Evolutionary conservation across 2,888 invertebrate species (phyloP), one percentile per base, ranked within the genome.

Genomic region (Scotopteryx bipunctaria): DNA sequence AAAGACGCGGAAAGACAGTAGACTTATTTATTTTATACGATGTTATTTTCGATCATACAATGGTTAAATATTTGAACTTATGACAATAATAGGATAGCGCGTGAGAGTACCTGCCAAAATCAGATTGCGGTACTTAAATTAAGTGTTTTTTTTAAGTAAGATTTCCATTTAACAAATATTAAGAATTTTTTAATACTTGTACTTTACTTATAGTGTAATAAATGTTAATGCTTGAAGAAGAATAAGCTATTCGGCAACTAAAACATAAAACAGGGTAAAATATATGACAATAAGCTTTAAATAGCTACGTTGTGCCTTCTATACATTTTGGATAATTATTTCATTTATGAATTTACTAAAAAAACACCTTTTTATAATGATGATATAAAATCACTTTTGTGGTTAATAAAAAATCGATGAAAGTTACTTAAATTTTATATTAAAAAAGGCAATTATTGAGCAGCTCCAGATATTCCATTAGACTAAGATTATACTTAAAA

Each of bases 221-320:
- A 31, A 14, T 31, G 13, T 14, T 5, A 13, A 35, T 27, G 2
- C 13, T 31, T 27, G 4, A 36, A 36, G 9, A 37, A 21, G 17
- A 8, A 13, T 11, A 9, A 47, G 44, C 36, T 50, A 43, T 23
- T 44, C 40, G 44, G 56, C 54, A 38, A 51, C 37, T 55, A 23
- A 3, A 17, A 8, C 55, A 57, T 50, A 41, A 66, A 75, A 83
- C 86, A 86, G 87, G 87, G 86, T 86, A 85, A 68, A 65, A 43
- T 46, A 61, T 68, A 81, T 79, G 82, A 85, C 83, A 81, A 76
- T 71, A 73, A 73, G 81, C 55, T 46, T 50, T 45, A 52, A 54
- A 59, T 57, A 29, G 50, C 62, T 62, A 51, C 55, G 54, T 67
- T 59, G 78, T 83, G 80, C 82, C 79, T 86, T 80, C 51, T 44